Percentiles rank a stretch among this genome's conserved stretches.
Conservation (phyloP, 1,140 invertebrate genomes). For the Camponotus floridanus region DNA sequence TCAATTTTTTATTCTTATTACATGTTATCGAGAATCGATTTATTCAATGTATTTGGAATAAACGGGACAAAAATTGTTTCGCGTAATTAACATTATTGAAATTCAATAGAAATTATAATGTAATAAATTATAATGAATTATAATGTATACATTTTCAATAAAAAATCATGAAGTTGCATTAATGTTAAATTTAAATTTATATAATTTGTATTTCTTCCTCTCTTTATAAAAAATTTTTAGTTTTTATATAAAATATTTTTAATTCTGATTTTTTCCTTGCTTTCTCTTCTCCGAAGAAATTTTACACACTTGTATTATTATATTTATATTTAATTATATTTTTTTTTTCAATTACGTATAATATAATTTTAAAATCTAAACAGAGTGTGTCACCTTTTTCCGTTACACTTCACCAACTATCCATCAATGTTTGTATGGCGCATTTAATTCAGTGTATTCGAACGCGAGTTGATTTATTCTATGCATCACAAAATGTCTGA, state of each 20-base stretch:
- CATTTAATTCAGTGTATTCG: constrained; percentile 44
- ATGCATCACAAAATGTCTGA: constrained; percentile 35
- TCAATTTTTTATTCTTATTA: constrained; percentile 20
- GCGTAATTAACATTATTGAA: background rate
- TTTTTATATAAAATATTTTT: constrained; percentile 1
- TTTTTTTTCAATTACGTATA: background rate
- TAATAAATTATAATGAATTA: background rate
- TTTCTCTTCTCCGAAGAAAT: background rate
- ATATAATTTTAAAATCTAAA: background rate
- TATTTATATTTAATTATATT: background rate
- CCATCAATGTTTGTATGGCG: constrained; percentile 10
- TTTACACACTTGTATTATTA: background rate
- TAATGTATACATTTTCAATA: background rate
- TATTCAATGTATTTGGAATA: constrained; percentile 13
- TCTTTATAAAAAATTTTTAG: background rate
- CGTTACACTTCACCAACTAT: constrained; percentile 38
- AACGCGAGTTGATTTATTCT: constrained; percentile 55
- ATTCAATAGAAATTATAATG: constrained; percentile 1
- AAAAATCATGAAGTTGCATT: background rate
- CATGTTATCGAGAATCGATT: constrained; percentile 36
- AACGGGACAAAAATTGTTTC: background rate
- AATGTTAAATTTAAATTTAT: background rate
- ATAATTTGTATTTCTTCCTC: constrained; percentile 5
- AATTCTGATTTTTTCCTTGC: background rate
- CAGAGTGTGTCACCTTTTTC: constrained; percentile 12